Percentiles rank a stretch among this genome's conserved stretches.
phyloP scores from a whole-genome alignment of 2,888 invertebrate species.

The Rhaphigaster nebulosa region DNA sequence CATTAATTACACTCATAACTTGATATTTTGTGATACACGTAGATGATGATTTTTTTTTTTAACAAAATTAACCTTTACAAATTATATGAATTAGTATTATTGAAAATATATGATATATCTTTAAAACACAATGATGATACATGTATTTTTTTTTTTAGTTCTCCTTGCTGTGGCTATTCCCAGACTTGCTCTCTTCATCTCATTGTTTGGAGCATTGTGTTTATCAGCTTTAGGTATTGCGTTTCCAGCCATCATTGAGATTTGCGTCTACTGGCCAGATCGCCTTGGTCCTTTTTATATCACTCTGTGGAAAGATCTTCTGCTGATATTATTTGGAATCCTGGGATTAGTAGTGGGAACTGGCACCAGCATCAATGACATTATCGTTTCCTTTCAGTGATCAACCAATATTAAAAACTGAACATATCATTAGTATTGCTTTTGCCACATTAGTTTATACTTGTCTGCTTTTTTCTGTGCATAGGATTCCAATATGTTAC shows the following conservation, averaged over 20 bases:
- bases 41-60: neutral
- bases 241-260: constrained; percentile 82
- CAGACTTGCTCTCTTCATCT: constrained; percentile 80
- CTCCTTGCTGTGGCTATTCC: constrained; percentile 79
- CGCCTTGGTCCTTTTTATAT: constrained; percentile 71
- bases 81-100: too few species aligned
- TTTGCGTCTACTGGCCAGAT: constrained; percentile 79
- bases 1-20: neutral
- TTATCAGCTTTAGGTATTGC: constrained; percentile 80
- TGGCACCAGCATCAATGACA: constrained; percentile 73
- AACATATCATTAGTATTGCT: constrained; percentile 57
- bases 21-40: neutral
- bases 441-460: neutral
- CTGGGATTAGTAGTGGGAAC: constrained; percentile 74
- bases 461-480: constrained; percentile 13
- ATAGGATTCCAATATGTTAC: constrained; percentile 16
- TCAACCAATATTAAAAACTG: constrained; percentile 20
- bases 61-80: neutral
- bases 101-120: too few species aligned
- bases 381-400: constrained; percentile 69
- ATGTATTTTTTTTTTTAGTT: constrained; percentile 72
- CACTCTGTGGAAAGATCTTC: constrained; percentile 71
- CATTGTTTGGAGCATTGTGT: constrained; percentile 81
- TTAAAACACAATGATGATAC: neutral
- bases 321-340: constrained; percentile 72